Conservation (phyloP, 2,113 vertebrate species). For the Scophthalmus maximus region DNA sequence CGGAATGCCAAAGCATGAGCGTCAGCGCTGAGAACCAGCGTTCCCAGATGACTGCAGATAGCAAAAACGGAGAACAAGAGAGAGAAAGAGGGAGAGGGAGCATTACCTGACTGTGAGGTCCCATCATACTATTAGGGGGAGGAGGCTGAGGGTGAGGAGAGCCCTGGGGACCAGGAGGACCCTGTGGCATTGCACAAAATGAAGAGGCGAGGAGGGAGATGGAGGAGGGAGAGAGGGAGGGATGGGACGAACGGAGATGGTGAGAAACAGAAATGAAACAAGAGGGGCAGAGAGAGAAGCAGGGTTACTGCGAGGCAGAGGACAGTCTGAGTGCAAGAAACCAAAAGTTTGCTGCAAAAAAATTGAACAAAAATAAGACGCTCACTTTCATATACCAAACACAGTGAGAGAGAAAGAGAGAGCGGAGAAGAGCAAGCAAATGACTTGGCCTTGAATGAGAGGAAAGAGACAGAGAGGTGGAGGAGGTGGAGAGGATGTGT, state of each 20-base stretch:
- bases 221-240: constrained; percentile 28
- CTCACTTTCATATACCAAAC: constrained; percentile 45
- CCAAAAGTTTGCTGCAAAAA: constrained; percentile 57
- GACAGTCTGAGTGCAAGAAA: constrained; percentile 64
- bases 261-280: constrained; percentile 40
- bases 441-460: constrained; percentile 58
- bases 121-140: constrained; percentile 99
- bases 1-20: constrained; percentile 73
- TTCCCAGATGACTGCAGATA: constrained; percentile 60
- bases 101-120: constrained; percentile 99
- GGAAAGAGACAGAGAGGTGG: constrained; percentile 47
- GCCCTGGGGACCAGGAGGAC: constrained; percentile 98
- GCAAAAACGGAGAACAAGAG: constrained; percentile 33
- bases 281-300: constrained; percentile 67
- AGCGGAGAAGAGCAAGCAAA: constrained; percentile 65
- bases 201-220: constrained; percentile 47
- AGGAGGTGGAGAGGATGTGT: constrained; percentile 64
- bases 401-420: constrained; percentile 30
- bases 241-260: constrained; percentile 25
- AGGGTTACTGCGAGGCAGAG: constrained; percentile 75
- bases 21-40: constrained; percentile 55
- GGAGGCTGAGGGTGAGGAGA: constrained; percentile 99
- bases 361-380: constrained; percentile 48
- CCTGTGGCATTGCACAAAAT: constrained; percentile 91
- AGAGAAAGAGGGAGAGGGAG: constrained; percentile 52